Evolutionary conservation across 1,140 invertebrate species (phyloP), one percentile per base, ranked within the genome.

Genomic region (Drosophila hydei): DNA sequence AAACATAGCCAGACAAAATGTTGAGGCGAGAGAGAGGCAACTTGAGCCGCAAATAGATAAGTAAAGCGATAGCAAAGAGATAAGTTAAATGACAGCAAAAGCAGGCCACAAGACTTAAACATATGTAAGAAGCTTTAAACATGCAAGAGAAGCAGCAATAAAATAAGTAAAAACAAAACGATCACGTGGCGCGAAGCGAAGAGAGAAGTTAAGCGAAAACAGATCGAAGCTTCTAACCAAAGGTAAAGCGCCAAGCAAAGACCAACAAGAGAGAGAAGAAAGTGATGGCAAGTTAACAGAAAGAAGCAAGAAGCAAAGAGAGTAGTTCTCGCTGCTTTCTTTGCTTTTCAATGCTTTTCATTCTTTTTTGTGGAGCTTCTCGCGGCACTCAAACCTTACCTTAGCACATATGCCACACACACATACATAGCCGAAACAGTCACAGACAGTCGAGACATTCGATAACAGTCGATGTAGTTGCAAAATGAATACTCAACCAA

Each of bases 401-500:
- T 1, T 1, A 6, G 16, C 30, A 11, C 50, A 25, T 14, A 25
- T 16, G 19, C 21, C 54, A 56, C 38, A 38, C 30, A 56, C 14
- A 27, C 42, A 47, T 11, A 33, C 54, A 30, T 33, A 48, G 4
- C 14, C 8, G 7, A 8, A 3, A n/a, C 7, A 59, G 4, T 21
- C 23, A 43, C n/a, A 48, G 4, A n/a, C 12, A 23, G 0, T 2
- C 19, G n/a, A 27, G 19, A 21, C 9, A 52, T 12, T 40, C 56
- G 21, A 30, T 36, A 54, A 52, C 50, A 27, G 19, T 45, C 40
- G 40, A 43, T 14, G 30, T 30, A 36, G 42, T 45, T 45, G 21
- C 27, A 54, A 27, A 52, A 43, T 47, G 43, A 58, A 38, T 72
- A 72, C 80, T 84, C 80, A 87, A 80, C 73, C 81, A 87, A 74